phyloP scores from a whole-genome alignment of 2,113 vertebrate genomes.

The Campylorhamphus procurvoides region DNA sequence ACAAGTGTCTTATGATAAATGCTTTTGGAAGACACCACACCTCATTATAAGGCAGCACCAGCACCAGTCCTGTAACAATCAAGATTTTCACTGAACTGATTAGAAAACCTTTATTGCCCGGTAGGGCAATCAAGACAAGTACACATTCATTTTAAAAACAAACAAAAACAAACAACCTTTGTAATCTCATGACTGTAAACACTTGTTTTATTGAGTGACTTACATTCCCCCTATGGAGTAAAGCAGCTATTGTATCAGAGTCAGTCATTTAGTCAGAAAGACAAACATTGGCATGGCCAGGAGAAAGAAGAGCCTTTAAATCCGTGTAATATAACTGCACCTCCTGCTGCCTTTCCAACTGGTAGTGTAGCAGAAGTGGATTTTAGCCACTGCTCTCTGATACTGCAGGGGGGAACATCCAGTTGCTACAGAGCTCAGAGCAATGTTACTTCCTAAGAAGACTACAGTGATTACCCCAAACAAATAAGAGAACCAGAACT shows the following conservation, averaged over 20 bases:
- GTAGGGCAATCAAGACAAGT: constrained; percentile 7
- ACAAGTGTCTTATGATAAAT: background rate
- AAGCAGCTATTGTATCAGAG: constrained; percentile 7
- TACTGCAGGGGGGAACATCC: background rate
- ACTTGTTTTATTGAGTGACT: constrained; percentile 66
- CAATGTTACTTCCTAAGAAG: background rate
- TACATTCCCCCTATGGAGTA: constrained; percentile 15
- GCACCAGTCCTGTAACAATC: background rate
- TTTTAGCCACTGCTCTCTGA: background rate
- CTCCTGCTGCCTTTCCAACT: constrained; percentile 33
- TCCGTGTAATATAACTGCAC: constrained; percentile 1
- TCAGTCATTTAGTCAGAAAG: constrained; percentile 47
- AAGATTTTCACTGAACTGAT: background rate
- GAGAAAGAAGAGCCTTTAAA: constrained; percentile 52
- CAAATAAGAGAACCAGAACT: background rate
- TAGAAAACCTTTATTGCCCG: constrained; percentile 1
- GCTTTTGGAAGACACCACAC: background rate
- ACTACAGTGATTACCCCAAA: background rate
- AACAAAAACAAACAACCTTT: constrained; percentile 31
- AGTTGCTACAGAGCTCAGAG: background rate
- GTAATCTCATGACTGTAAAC: constrained; percentile 30
- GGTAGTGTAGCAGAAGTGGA: background rate
- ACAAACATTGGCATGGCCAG: constrained; percentile 58
- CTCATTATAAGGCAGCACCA: background rate
- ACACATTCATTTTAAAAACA: background rate